Percentiles rank a stretch among this genome's conserved stretches.
These are phyloP conservation scores for Parascotia fuliginaria DNA, from an alignment of 2,888 invertebrate genomes.

Conservation along the genomic window DNA sequence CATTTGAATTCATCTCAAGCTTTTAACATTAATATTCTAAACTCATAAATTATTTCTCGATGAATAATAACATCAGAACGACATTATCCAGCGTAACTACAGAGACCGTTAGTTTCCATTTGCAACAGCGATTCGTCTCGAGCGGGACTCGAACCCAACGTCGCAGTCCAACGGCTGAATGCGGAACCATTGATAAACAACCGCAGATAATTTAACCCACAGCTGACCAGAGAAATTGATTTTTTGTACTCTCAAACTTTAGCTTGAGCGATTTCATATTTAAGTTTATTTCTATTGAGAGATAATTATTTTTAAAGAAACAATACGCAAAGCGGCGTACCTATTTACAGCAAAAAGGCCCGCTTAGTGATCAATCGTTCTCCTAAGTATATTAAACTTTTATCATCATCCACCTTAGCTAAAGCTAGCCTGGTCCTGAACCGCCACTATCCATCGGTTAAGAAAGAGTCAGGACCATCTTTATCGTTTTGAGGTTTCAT, in stretches of 20 bases:
- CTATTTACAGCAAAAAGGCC: no score
- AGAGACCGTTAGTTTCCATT: conserved; percentile 42
- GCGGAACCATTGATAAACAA: conserved; percentile 22
- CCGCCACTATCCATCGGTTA: no score
- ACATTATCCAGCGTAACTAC: conserved; percentile 12
- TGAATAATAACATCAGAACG: conserved; percentile 7
- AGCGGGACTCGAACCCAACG: conserved; percentile 24
- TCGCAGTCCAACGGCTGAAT: conserved; percentile 11
- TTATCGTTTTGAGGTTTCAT: no score
- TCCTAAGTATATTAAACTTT: no score
- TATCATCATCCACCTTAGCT: no score
- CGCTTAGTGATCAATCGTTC: no score
- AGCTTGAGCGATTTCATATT: not conserved
- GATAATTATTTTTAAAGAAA: no score
- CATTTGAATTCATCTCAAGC: not conserved
- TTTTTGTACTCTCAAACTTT: conserved; percentile 16
- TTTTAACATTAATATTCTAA: not conserved
- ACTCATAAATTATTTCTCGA: conserved; percentile 3
- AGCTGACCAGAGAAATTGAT: conserved; percentile 30
- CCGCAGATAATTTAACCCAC: conserved; percentile 28
- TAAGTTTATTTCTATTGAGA: not conserved
- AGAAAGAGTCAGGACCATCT: no score
- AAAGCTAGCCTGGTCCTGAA: no score
- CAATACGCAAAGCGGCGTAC: no score
- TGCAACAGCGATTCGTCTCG: conserved; percentile 43